Conservation (phyloP, 2,113 vertebrate species). For the Anhinga rufa region DNA sequence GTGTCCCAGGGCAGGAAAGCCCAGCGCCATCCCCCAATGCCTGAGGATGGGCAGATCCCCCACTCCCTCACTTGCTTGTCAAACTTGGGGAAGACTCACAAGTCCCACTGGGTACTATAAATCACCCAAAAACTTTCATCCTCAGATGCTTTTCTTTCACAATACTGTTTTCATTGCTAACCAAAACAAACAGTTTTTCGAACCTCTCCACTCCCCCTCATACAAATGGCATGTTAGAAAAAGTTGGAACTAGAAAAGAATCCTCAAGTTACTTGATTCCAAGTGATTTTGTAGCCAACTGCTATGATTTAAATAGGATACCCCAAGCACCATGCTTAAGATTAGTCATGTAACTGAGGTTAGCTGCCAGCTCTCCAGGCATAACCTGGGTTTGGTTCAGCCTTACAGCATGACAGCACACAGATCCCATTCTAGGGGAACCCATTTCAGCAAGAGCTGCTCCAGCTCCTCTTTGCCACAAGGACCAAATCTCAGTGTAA, state of each 20-base stretch:
- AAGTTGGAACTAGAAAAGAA: neutral
- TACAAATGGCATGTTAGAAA: neutral
- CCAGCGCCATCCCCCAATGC: neutral
- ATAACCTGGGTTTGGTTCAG: neutral
- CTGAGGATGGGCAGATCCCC: neutral
- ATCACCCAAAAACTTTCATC: neutral
- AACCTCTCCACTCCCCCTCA: neutral
- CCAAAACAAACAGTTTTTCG: neutral
- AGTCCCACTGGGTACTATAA: neutral
- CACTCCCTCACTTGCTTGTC: neutral
- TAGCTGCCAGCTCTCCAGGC: neutral
- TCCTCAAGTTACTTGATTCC: neutral
- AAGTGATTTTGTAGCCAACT: neutral
- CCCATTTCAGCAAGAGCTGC: neutral
- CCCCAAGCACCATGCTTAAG: neutral
- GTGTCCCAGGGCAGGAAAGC: neutral
- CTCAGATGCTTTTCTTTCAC: neutral
- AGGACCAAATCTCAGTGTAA: neutral
- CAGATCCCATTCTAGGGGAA: neutral
- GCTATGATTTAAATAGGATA: neutral
- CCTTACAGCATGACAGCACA: neutral
- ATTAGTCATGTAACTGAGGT: neutral
- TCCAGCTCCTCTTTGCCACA: neutral
- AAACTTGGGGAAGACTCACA: neutral
- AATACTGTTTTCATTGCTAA: neutral